Base-by-base conservation (phyloP, 1,140 invertebrate genomes). In the Eueides isabella region DNA sequence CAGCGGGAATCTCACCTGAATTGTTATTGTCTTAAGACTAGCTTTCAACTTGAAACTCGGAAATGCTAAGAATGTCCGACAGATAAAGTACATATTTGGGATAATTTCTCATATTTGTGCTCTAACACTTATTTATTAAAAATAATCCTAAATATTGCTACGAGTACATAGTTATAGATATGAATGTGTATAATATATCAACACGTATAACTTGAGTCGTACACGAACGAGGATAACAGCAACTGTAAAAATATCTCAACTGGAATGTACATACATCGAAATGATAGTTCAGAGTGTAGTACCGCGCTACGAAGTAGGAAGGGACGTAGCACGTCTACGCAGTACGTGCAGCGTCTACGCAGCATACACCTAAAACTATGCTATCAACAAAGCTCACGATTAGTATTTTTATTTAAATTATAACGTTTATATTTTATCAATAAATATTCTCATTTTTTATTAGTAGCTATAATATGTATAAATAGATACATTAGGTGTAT, bases 221-320 rank as follows among this genome's bases (percentile, higher is more conserved):
- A 55, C 48, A 55, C 48, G 19, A 26, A 55, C 48, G 2, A 55
- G 48, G 23, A 55, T 55, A 55, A 55, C 48, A 69, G 67, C 48
- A 69, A 61, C 30, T 23, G 67, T 61, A 69, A 69, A 63, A 69
- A 19, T 41, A 19, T 69, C 67, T 69, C 44, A 69, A 61, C 48
- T 12, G 48, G 26, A 67, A 67, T 12, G 67, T 68, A 68, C 30
- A 68, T 61, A 68, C 44, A 61, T 68, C 44, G 35, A 61, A 68
- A 68, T 19, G 31, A 48, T 5, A 69, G 67, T 69, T 33, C 29
- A 31, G 23, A 26, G 19, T 12, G 65, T 33, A 30, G 23, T 6
- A 41, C 14, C 31, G 30, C 28, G 30, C 29, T 61, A 55, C 16
- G 64, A 7, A n/a, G 31, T 33, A 19, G 67, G 48, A 55, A 26